Base-by-base conservation (phyloP, 1,140 invertebrate genomes). In the Drosophila pseudoobscura region DNA sequence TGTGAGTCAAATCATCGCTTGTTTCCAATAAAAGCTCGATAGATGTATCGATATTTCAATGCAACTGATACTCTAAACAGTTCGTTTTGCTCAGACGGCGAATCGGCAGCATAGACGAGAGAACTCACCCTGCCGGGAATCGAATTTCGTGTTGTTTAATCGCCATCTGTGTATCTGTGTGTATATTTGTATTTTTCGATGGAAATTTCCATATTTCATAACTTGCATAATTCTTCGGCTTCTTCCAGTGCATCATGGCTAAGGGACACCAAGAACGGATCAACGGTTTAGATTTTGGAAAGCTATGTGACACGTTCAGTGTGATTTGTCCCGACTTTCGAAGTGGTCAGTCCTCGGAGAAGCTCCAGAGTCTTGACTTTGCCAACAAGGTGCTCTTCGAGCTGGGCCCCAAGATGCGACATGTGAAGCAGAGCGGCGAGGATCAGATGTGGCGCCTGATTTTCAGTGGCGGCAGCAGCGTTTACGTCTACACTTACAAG, bases 381-480 rank as follows among this genome's bases (percentile, higher is more conserved):
- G 75, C 80, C 35, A 56, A 72, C 29, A 70, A 57, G 17, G 66
- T 84, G 22, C 26, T 84, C 4, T 84, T 84, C 15, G 62, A 84
- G 0, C 31, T 84, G 35, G 62, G 57, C 0, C 82, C 82, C 43
- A 62, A 53, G 46, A 78, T 87, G 82, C 78, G 59, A 0, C 29
- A 68, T 8, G 55, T 75, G n/a, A 87, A 78, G 20, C 65, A 75
- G 35, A 71, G 24, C 1, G 78, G 70, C 7, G 24, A 9, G 2
- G 51, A 62, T n/a, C 61, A 80, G 35, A 82, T 78, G 82, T 87
- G 82, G 74, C 70, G 75, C 3, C 47, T 85, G 11, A 35, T 70
- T 6, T 77, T 84, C n/a, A 56, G 29, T 4, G 74, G 54, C 0
- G 60, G 58, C 9, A 49, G 39, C 3, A 78, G 62, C 24, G 59